Base-by-base conservation (phyloP, 2,113 vertebrate species). In the Micromys minutus region DNA sequence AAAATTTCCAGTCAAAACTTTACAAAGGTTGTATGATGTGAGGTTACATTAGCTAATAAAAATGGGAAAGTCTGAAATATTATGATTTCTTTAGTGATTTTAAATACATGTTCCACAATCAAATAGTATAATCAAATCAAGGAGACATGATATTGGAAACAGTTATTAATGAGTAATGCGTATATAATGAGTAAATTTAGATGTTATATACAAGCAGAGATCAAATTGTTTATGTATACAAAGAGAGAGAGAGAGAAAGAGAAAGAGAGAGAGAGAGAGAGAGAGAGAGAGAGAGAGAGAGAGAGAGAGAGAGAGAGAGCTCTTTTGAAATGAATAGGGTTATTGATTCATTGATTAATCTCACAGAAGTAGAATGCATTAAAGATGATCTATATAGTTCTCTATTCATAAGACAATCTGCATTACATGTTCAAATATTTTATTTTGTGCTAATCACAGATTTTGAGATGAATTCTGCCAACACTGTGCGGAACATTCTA, bases 291-390 rank as follows among this genome's bases (percentile, higher is more conserved):
- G 2, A 10, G 24, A 63, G 61, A 8, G 24, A 63, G 61, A 29
- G 24, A 11, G 9, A 4, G 3, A 21, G 17, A 21, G 57, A 5
- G 57, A 17, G 15, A 17, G 57, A 22, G 21, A 59, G 15, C 26
- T 91, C 87, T 57, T 31, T 89, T 83, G 12, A 90, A 95, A 87
- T 29, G 15, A 88, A 45, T 74, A 3, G 2, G 42, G n/a, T 91
- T 15, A 34, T 59, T 67, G 34, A 88, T 87, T 80, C 19, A 34
- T 59, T 67, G 34, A 88, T 87, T 80, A 55, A 91, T 83, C 36
- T 6, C 7, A 17, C 77, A 57, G 0, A 36, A 34, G 26, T 9
- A 84, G 59, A 71, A 45, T 19, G 9, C n/a, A n/a, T 36, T 4
- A 81, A 7, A 5, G 10, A 4, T 77, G 3, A 55, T 26, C 1